Evolutionary conservation across 1,140 invertebrate species (phyloP), one percentile per base, ranked within the genome.

Genomic region (Meteorus sp.): DNA sequence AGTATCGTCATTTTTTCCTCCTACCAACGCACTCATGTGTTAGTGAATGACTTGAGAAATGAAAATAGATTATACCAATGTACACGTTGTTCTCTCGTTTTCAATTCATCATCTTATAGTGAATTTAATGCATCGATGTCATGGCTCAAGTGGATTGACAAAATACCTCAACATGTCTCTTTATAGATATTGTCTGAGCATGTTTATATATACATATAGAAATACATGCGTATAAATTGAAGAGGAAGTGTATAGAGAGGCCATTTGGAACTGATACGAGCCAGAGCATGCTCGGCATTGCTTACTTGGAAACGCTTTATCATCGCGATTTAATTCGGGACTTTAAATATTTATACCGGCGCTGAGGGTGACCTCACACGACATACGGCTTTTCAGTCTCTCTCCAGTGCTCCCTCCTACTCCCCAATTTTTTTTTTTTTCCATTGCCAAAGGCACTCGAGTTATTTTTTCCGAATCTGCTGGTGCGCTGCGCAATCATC

Each of bases 311-410:
- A 66, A 23, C 70, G 67, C 70, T 75, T 74, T 74, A 74, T 75
- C 72, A 72, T 73, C 64, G 66, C 61, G 65, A 70, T 65, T 75
- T 75, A 71, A 73, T 75, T 75, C 66, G 68, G 69, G 70, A 72
- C 66, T 75, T 73, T 62, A 75, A 76, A 76, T 74, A 74, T 76
- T 75, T 76, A 75, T 74, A 76, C 65, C 66, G 59, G 59, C 60
- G 59, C 48, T 56, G 8, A 62, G 69, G 65, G 68, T 70, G 74
- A 76, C 74, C 72, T 74, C 71, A n/a, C n/a, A 70, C 60, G 68
- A 72, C 68, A 69, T 61, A 29, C 50, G 17, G 45, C 17, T 29
- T 47, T 9, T 57, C 31, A 3, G 11, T 29, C 19, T 47, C 25
- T 27, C 57, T 60, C 15, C 29, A 20, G 9, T 15, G 25, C 60